Percentiles rank a stretch among this genome's conserved stretches.
Evolutionary conservation across 2,888 invertebrate genomes (phyloP).

Genomic region (Deroplatys truncata): DNA sequence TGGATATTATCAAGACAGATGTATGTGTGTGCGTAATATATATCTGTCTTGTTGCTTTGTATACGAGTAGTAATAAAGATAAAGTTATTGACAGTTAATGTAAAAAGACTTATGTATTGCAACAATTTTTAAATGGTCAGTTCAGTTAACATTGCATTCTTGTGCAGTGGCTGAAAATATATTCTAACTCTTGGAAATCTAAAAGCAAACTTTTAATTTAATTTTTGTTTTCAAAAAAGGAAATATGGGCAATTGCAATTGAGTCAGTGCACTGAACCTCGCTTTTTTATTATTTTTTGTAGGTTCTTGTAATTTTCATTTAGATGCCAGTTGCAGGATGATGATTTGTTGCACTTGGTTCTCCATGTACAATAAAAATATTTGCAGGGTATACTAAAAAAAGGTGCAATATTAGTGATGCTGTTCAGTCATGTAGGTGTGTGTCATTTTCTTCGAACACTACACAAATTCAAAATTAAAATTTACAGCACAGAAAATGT

Average conservation of each 20-base stretch:
- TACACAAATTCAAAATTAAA: neutral
- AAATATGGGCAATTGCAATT: neutral
- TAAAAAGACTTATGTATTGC: neutral
- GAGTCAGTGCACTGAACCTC: neutral
- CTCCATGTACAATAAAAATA: neutral
- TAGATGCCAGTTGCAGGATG: neutral
- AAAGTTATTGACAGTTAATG: neutral
- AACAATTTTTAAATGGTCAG: neutral
- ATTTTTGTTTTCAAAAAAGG: neutral
- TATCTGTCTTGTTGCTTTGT: constrained; percentile 23
- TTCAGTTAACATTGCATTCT: neutral
- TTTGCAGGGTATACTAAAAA: neutral
- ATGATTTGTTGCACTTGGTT: too few species aligned
- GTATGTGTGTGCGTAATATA: neutral
- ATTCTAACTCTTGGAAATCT: too few species aligned
- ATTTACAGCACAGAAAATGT: neutral
- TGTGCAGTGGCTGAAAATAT: neutral
- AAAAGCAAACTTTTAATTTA: neutral
- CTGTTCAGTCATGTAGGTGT: neutral
- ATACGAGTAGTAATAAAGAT: constrained; percentile 20
- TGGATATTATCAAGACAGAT: neutral
- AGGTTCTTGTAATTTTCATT: neutral
- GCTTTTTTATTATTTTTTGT: neutral
- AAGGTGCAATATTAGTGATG: neutral
- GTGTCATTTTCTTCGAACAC: neutral